phyloP scores from a whole-genome alignment of 1,140 invertebrate genomes.

The Stenopsyche tienmushanensis region DNA sequence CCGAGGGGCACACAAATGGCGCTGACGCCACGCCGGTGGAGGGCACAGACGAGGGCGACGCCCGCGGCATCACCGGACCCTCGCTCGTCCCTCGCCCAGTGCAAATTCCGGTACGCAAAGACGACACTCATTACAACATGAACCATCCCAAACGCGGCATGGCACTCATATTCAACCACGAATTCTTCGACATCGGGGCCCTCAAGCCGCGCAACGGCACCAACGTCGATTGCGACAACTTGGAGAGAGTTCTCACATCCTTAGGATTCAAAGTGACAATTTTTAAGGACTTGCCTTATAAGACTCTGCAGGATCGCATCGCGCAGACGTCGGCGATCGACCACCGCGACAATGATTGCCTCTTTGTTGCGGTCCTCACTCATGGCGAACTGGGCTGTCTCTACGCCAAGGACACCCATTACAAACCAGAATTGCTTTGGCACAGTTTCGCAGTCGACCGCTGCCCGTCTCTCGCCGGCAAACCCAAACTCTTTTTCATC shows the following conservation, averaged over 20 bases:
- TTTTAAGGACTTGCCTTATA: slow-evolving; percentile 61
- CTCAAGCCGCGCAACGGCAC: slow-evolving; percentile 68
- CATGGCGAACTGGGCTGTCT: slow-evolving; percentile 88
- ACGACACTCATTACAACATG: slow-evolving; percentile 83
- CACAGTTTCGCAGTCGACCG: slow-evolving; percentile 82
- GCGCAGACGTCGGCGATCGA: slow-evolving; percentile 67
- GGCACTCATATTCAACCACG: slow-evolving; percentile 90
- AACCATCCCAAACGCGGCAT: slow-evolving; percentile 75
- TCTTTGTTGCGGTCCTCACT: slow-evolving; percentile 78
- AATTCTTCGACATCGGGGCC: slow-evolving; percentile 64
- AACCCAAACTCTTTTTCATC: slow-evolving; percentile 86
- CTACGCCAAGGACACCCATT: slow-evolving; percentile 83
- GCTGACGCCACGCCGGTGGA: slow-evolving; percentile 61
- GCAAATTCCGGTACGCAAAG: slow-evolving; percentile 65
- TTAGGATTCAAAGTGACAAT: slow-evolving; percentile 75
- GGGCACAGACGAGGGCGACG: slow-evolving; percentile 59
- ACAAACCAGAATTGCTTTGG: slow-evolving; percentile 82
- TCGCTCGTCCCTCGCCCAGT: slow-evolving; percentile 46
- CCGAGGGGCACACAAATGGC: too few relatives aligned
- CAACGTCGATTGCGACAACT: slow-evolving; percentile 70
- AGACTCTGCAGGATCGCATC: slow-evolving; percentile 67
- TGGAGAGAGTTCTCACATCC: slow-evolving; percentile 63
- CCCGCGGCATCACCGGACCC: slow-evolving; percentile 45
- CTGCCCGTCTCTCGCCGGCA: slow-evolving; percentile 85
- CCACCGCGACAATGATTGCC: slow-evolving; percentile 76